Percentiles rank a stretch among this genome's conserved stretches.
Evolutionary conservation across 2,113 vertebrate genomes (phyloP).

Genomic region (Dicaeum eximium): DNA sequence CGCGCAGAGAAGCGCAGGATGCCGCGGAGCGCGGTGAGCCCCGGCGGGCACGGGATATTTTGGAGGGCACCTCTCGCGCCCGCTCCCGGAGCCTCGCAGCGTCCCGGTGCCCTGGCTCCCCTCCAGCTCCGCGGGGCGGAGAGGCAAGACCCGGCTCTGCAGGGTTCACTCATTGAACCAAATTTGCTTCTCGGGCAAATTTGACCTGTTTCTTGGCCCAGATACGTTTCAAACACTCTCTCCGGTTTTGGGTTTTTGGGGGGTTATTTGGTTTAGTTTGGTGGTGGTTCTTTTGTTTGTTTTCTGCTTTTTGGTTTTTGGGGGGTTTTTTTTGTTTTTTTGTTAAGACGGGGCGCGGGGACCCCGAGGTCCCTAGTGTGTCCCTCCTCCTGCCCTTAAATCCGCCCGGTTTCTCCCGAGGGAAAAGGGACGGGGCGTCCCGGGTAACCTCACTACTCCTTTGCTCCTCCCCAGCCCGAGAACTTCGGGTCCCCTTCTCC

Average conservation of each 20-base stretch:
- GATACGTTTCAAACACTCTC: background rate
- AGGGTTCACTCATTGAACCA: background rate
- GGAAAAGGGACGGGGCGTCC: background rate
- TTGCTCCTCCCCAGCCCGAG: background rate
- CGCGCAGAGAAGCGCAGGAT: rapidly evolving
- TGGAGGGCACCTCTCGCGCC: rapidly evolving
- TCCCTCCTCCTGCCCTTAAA: background rate
- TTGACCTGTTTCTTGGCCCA: slow-evolving; percentile 59
- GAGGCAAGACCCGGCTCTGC: background rate
- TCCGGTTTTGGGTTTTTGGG: background rate
- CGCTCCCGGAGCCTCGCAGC: rapidly evolving
- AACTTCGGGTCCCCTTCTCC: background rate
- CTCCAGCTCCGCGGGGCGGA: no score
- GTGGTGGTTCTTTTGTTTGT: no score
- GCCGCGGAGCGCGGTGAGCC: rapidly evolving
- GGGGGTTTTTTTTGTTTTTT: background rate
- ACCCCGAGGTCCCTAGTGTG: background rate
- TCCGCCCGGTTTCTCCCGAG: background rate
- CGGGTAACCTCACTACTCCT: no score
- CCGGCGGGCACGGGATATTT: background rate
- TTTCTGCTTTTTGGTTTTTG: no score
- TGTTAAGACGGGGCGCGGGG: background rate
- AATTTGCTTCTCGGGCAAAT: background rate
- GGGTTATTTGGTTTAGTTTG: no score
- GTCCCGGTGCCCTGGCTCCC: rapidly evolving